Base-by-base conservation (phyloP, 2,113 vertebrate genomes). In the Hypanus sabinus region DNA sequence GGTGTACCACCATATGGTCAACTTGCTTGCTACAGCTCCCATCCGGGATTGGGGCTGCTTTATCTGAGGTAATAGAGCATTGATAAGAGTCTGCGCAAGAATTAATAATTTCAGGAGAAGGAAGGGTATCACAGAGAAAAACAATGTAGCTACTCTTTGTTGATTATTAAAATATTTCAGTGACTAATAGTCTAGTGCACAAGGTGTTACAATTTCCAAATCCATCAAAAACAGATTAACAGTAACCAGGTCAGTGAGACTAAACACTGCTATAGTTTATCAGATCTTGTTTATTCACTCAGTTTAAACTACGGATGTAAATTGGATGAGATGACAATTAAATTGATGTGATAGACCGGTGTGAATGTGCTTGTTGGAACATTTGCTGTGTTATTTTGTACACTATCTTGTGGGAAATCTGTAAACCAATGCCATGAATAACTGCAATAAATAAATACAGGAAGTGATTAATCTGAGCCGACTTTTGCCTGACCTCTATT, bases 381-480 rank as follows among this genome's bases (percentile, higher is more conserved):
- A 14, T 33, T 90, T 90, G 6, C n/a, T 90, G n/a, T 5, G 22
- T 73, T 90, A 90, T 65, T 16, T 62, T 65, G 85, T 33, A 12
- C 14, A 33, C 6, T 90, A 93, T 93, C 91, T 90, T 93, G 91
- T 93, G 91, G 70, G 91, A 93, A 75, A 75, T 93, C 68, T 73
- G 68, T 70, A 33, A 92, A 70, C 12, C 38, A 2, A 22, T 30
- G 38, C 36, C 22, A 30, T 73, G 38, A 73, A 73, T 71, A 73
- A 55, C 70, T 93, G 60, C 38, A 73, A 46, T 38, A 71, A 93
- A 93, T 36, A 73, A 55, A 27, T 38, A 38, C 22, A 75, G 91
- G 91, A 93, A 93, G 91, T 75, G 70, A 93, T 93, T 73, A 73
- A 93, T 75, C 70, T 27, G 9, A 71, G n/a, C 38, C 11, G 36